These are phyloP conservation scores for Anthoscopus minutus DNA, from an alignment of 2,113 vertebrate genomes.

Conservation along the genomic window DNA sequence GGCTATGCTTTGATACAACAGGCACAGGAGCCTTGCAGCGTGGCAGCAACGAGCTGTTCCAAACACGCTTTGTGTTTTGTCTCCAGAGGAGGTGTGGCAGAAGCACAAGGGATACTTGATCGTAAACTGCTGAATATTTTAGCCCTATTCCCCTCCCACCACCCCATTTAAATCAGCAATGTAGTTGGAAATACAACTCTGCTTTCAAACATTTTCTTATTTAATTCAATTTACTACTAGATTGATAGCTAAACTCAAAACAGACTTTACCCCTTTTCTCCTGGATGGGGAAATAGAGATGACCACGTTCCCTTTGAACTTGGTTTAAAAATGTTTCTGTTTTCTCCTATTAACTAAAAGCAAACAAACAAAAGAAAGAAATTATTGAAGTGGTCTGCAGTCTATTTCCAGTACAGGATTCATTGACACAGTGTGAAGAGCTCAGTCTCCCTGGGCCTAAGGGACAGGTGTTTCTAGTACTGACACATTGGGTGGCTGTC, in stretches of 20 bases:
- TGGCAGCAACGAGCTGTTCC: background rate
- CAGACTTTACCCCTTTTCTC: conserved; percentile 50
- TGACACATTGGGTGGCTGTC: background rate
- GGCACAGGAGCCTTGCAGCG: background rate
- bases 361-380: conserved; percentile 35
- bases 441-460: background rate
- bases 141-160: background rate
- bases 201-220: conserved; percentile 62
- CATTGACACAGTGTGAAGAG: background rate
- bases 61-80: background rate
- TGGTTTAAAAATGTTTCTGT: conserved; percentile 13
- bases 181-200: conserved; percentile 40
- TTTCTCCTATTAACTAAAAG: conserved; percentile 5
- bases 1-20: background rate
- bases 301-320: conserved; percentile 47
- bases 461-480: background rate
- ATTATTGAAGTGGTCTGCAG: background rate
- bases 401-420: background rate
- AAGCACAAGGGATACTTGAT: conserved; percentile 11
- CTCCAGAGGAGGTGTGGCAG: conserved; percentile 25
- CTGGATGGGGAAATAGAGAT: conserved; percentile 1
- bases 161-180: conserved; percentile 33
- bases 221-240: conserved; percentile 63
- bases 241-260: conserved; percentile 58
- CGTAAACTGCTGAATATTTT: conserved; percentile 51